Percentiles rank a stretch among this genome's conserved stretches.
Evolutionary conservation across 1,140 invertebrate species (phyloP).

Genomic region (Elysia chlorotica): DNA sequence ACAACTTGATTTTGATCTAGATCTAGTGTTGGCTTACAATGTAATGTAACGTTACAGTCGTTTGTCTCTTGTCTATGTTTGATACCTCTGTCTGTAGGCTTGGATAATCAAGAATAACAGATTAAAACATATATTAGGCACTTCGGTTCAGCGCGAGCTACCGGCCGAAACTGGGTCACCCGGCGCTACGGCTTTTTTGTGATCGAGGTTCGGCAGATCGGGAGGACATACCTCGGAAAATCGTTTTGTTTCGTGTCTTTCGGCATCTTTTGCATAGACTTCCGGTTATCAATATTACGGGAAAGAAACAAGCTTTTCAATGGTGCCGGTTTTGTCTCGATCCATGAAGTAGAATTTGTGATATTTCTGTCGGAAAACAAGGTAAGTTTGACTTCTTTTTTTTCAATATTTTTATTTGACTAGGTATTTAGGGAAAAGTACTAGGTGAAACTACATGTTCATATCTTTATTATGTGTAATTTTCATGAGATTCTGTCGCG

Average conservation of each 20-base stretch:
- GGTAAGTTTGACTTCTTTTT: background rate
- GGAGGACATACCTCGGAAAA: background rate
- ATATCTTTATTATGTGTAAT: background rate
- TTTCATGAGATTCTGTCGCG: background rate
- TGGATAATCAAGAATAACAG: too few species aligned
- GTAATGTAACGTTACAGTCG: too few species aligned
- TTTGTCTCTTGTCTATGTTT: too few species aligned
- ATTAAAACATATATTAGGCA: too few species aligned
- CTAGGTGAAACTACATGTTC: background rate
- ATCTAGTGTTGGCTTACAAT: too few species aligned
- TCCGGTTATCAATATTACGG: background rate
- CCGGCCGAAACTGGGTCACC: too few species aligned
- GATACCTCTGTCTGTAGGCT: too few species aligned
- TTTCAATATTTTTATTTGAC: background rate
- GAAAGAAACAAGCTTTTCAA: background rate
- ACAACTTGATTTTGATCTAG: too few species aligned
- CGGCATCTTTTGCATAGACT: background rate
- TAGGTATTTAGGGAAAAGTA: background rate
- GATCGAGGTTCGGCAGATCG: too few species aligned
- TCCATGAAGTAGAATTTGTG: background rate
- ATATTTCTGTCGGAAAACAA: background rate
- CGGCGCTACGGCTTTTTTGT: too few species aligned
- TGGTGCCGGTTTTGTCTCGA: background rate
- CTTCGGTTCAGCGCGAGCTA: too few species aligned
- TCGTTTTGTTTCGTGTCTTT: background rate